Evolutionary conservation across 2,113 vertebrate genomes (phyloP).

Genomic region (Cariama cristata): DNA sequence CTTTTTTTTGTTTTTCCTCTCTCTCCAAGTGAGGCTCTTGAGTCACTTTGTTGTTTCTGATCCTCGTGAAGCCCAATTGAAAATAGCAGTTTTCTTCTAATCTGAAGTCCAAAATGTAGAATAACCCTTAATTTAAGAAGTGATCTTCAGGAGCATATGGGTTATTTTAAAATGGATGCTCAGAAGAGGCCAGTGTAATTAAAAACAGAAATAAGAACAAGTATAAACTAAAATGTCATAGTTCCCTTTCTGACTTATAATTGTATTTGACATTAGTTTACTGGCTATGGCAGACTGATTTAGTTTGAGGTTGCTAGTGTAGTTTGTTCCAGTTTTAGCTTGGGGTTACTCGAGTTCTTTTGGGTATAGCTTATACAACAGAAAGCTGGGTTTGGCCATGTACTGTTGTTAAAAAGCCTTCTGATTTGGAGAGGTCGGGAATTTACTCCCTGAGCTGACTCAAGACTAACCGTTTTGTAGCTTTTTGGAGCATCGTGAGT

Average conservation of each 20-base stretch:
- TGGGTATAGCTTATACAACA: not conserved
- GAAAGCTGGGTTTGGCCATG: not conserved
- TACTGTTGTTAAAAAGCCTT: not conserved
- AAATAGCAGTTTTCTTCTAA: conserved; percentile 11
- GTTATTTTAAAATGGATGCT: not conserved
- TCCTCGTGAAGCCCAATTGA: not conserved
- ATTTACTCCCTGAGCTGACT: not conserved
- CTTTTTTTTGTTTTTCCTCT: not conserved
- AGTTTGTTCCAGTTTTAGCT: conserved; percentile 1
- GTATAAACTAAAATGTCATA: not conserved
- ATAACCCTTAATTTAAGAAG: not conserved
- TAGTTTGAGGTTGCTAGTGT: not conserved
- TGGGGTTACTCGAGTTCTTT: not conserved
- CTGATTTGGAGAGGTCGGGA: not conserved
- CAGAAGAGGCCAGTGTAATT: conserved; percentile 3
- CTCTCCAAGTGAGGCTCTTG: not conserved
- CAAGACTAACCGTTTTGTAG: not conserved
- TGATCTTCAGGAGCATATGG: not conserved
- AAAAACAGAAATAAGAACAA: conserved; percentile 8
- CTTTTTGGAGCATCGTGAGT: not conserved
- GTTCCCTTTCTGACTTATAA: not conserved
- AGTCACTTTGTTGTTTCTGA: not conserved
- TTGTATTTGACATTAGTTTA: not conserved
- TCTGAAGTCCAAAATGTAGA: not conserved
- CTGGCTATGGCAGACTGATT: not conserved